These are phyloP conservation scores for Coturnix japonica DNA, from an alignment of 2,113 vertebrate species.

Conservation along the genomic window DNA sequence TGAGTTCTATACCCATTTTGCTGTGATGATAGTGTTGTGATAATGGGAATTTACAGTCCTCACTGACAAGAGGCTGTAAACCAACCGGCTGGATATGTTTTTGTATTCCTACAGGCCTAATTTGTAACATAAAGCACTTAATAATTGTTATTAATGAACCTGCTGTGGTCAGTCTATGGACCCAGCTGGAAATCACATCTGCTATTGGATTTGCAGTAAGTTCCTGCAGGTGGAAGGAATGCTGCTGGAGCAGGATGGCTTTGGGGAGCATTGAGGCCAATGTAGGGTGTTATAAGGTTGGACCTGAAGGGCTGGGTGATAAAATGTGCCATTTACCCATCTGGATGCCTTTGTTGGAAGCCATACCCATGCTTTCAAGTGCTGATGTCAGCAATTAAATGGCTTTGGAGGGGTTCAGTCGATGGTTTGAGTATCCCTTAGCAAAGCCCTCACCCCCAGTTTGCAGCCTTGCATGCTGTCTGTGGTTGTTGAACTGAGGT, in stretches of 20 bases:
- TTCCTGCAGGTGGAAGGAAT: background rate
- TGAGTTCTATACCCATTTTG: slow-evolving; percentile 46
- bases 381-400: background rate
- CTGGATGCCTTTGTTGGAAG: background rate
- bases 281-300: background rate
- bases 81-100: slow-evolving; percentile 69
- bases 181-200: slow-evolving; percentile 84
- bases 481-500: background rate
- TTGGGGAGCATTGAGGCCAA: background rate
- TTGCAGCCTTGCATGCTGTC: background rate
- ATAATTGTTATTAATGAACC: slow-evolving; percentile 86
- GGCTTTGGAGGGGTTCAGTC: background rate
- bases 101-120: slow-evolving; percentile 77
- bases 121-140: slow-evolving; percentile 82
- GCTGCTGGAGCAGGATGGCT: fast-evolving
- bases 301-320: background rate
- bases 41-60: slow-evolving; percentile 77
- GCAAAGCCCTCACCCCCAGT: background rate
- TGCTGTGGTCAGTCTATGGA: slow-evolving; percentile 73
- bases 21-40: slow-evolving; percentile 63
- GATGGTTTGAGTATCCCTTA: background rate
- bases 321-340: background rate
- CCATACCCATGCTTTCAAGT: fast-evolving
- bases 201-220: slow-evolving; percentile 49
- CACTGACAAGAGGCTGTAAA: slow-evolving; percentile 68